Base-by-base conservation (phyloP, 2,113 vertebrate species). In the Tauraco erythrolophus region DNA sequence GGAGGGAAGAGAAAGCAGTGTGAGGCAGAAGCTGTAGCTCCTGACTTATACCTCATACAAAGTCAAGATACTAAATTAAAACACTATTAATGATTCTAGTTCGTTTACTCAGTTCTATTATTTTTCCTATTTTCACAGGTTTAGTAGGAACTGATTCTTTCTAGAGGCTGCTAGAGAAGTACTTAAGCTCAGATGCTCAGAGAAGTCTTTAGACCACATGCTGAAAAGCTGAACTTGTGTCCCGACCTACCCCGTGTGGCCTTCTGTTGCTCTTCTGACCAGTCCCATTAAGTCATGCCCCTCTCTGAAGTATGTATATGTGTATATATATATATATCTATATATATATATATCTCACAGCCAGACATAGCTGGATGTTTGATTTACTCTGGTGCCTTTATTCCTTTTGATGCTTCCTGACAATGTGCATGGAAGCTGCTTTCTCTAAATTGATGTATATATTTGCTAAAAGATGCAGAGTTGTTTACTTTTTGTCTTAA, bases 221-320 rank as follows among this genome's bases (percentile, higher is more conserved):
- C 84, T 82, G 72, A 79, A 88, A 80, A 84, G 33, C 77, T 53
- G 61, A 17, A 48, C 53, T 70, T 88, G 82, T 64, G 84, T 85
- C 48, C 91, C 90, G 78, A 60, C 84, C 78, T 74, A 89, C 84
- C 31, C 71, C 87, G 89, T 30, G 88, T 31, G 72, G 70, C 92
- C 81, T 87, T 96, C 88, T 95, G 95, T 61, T 83, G 31, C 45
- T 85, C 54, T 72, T 71, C 62, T 88, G 66, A n/a, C 83, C 27
- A 28, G 75, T n/a, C 33, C 27, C 45, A 22, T 71, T 35, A 61
- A 80, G 58, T 84, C 94, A 77, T 79, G n/a, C 25, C 54, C 14
- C 43, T 92, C 85, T 92, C 95, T 88, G 82, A 68, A 93, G 45
- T 28, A 51, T 64, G 64, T 70, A n/a, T 92, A 90, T 58, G 45